phyloP scores from a whole-genome alignment of 1,140 invertebrate species.

The Drosophila mayri region DNA sequence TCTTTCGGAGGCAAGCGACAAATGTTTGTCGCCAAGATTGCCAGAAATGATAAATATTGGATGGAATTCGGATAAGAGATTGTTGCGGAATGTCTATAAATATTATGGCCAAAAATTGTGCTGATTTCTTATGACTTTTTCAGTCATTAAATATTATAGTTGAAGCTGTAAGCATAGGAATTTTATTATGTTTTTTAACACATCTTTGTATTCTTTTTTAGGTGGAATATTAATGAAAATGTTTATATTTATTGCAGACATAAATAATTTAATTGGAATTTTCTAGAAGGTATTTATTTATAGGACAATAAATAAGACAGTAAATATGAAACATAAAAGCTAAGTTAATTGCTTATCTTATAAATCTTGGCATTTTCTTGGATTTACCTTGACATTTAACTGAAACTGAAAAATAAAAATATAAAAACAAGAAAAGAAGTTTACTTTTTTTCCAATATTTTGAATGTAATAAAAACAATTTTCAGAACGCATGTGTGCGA shows the following conservation, averaged over 20 bases:
- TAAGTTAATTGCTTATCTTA: neutral
- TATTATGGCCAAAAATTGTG: neutral
- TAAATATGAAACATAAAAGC: neutral
- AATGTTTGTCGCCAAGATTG: slow-evolving; percentile 30
- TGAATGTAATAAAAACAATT: no score
- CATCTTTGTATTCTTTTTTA: neutral
- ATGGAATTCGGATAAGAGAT: slow-evolving; percentile 25
- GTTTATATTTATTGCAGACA: neutral
- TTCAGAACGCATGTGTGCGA: no score
- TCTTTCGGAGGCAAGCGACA: slow-evolving; percentile 27
- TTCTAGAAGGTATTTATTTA: neutral
- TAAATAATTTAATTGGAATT: neutral
- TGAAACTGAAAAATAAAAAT: neutral
- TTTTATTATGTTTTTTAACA: neutral
- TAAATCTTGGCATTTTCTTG: neutral
- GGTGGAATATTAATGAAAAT: neutral
- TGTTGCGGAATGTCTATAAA: slow-evolving; percentile 10
- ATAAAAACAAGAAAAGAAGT: neutral
- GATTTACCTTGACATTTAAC: neutral
- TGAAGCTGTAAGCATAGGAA: no score
- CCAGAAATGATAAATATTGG: slow-evolving; percentile 20
- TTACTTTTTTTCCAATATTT: neutral
- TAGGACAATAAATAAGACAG: neutral
- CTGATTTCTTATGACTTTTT: slow-evolving; percentile 7
- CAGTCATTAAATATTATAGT: neutral